Evolutionary conservation across 2,888 invertebrate species (phyloP).

Genomic region (Griposia aprilina): DNA sequence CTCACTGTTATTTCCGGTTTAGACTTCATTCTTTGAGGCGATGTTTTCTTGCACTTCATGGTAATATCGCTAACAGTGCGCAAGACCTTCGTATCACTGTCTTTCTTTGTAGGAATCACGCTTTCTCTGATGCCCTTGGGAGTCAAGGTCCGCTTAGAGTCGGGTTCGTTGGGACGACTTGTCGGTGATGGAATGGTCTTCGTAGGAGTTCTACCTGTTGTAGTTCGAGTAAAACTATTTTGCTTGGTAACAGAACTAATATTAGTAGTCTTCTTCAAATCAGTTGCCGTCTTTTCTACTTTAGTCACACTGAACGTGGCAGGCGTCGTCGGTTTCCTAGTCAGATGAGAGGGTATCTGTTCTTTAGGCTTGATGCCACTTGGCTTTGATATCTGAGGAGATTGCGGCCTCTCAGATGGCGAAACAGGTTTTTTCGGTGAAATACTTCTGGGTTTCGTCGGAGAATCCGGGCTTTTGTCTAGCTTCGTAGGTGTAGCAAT

Average conservation of each 20-base stretch:
- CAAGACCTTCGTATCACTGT: slow-evolving; percentile 84
- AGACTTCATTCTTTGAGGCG: slow-evolving; percentile 86
- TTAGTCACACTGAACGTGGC: slow-evolving; percentile 76
- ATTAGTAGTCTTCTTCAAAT: slow-evolving; percentile 78
- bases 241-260: slow-evolving; percentile 73
- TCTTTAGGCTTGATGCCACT: slow-evolving; percentile 81
- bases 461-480: slow-evolving; percentile 73
- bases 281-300: slow-evolving; percentile 76
- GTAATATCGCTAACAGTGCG: slow-evolving; percentile 91
- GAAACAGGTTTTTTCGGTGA: slow-evolving; percentile 83
- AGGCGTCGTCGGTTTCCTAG: slow-evolving; percentile 79
- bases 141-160: slow-evolving; percentile 79
- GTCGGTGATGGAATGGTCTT: slow-evolving; percentile 71
- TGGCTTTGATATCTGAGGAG: slow-evolving; percentile 81
- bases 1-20: slow-evolving; percentile 88
- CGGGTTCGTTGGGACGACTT: slow-evolving; percentile 74
- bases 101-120: slow-evolving; percentile 81
- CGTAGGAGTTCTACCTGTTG: slow-evolving; percentile 72
- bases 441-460: slow-evolving; percentile 80
- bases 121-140: slow-evolving; percentile 82
- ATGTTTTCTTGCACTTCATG: slow-evolving; percentile 87
- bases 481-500: slow-evolving; percentile 67
- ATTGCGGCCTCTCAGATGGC: slow-evolving; percentile 79
- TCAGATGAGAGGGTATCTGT: slow-evolving; percentile 73
- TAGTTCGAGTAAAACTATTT: slow-evolving; percentile 74